Conservation (phyloP, 1,140 invertebrate genomes). For the Eulimnadia texana region DNA sequence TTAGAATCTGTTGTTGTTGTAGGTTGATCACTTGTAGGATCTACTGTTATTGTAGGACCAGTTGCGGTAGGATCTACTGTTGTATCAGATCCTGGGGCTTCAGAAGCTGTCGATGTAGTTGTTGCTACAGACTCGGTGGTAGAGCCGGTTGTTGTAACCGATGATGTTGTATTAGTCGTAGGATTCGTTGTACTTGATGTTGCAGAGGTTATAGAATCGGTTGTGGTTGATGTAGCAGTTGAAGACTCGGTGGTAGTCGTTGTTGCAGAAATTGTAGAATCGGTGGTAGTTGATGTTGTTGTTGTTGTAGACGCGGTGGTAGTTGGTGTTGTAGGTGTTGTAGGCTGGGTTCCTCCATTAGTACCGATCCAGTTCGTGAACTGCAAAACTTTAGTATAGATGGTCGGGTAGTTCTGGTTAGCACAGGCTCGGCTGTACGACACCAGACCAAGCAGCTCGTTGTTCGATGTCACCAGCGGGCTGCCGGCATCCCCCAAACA, state of each 20-base stretch:
- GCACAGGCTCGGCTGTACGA: background rate
- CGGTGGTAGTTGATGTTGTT: background rate
- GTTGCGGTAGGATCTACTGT: too few relatives aligned
- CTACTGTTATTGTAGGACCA: too few relatives aligned
- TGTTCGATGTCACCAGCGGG: background rate
- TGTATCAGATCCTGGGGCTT: too few relatives aligned
- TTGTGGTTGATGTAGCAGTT: background rate
- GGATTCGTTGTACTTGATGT: background rate
- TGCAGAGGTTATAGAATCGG: background rate
- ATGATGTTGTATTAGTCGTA: background rate
- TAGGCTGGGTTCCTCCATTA: background rate
- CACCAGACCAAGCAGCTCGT: background rate
- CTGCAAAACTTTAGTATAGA: background rate
- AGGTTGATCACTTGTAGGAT: too few relatives aligned
- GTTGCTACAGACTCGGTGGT: too few relatives aligned
- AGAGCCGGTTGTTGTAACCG: background rate
- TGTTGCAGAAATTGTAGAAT: background rate
- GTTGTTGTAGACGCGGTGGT: background rate
- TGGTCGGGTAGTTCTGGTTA: background rate
- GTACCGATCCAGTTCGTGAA: background rate
- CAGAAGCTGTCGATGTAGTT: too few relatives aligned
- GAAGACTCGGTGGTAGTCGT: background rate
- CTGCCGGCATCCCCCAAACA: background rate
- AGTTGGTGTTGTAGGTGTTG: background rate
- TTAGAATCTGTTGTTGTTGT: too few relatives aligned